A percentile compares a stretch with the other conserved stretches of the same genome.
These are phyloP conservation scores for Lutjanus argentimaculatus DNA, from an alignment of 2,797 vertebrate species.

Conservation along the genomic window DNA sequence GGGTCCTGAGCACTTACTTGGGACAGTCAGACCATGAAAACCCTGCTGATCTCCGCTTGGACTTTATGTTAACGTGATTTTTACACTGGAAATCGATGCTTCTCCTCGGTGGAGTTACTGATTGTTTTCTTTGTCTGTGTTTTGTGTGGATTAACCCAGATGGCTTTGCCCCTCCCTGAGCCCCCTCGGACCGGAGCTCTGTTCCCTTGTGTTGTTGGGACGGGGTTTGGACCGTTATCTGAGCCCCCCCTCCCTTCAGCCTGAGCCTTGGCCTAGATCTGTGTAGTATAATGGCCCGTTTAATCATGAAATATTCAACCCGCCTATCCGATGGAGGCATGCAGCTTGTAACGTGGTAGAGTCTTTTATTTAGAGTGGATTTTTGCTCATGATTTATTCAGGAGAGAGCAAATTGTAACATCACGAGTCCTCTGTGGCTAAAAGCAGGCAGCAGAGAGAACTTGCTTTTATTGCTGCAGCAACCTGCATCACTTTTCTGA, in stretches of 20 bases:
- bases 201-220: slow-evolving; percentile 66
- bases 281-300: slow-evolving; percentile 76
- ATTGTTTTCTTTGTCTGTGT: slow-evolving; percentile 68
- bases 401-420: slow-evolving; percentile 63
- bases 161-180: slow-evolving; percentile 73
- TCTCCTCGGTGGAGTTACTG: slow-evolving; percentile 25
- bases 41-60: slow-evolving; percentile 19
- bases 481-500: slow-evolving; percentile 38
- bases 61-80: slow-evolving; percentile 3
- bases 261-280: slow-evolving; percentile 84
- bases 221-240: slow-evolving; percentile 83
- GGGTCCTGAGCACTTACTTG: slow-evolving; percentile 14
- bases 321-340: slow-evolving; percentile 66
- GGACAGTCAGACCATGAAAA: slow-evolving; percentile 27
- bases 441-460: slow-evolving; percentile 28
- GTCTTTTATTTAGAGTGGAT: slow-evolving; percentile 72
- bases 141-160: slow-evolving; percentile 81
- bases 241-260: slow-evolving; percentile 65
- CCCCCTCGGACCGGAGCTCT: slow-evolving; percentile 63
- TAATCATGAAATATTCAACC: slow-evolving; percentile 86
- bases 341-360: slow-evolving; percentile 63
- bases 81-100: slow-evolving; percentile 10
- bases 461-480: slow-evolving; percentile 49
- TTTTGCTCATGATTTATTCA: slow-evolving; percentile 79
- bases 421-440: slow-evolving; percentile 32